Conservation (phyloP, 2,113 vertebrate species). For the Chitala chitala region DNA sequence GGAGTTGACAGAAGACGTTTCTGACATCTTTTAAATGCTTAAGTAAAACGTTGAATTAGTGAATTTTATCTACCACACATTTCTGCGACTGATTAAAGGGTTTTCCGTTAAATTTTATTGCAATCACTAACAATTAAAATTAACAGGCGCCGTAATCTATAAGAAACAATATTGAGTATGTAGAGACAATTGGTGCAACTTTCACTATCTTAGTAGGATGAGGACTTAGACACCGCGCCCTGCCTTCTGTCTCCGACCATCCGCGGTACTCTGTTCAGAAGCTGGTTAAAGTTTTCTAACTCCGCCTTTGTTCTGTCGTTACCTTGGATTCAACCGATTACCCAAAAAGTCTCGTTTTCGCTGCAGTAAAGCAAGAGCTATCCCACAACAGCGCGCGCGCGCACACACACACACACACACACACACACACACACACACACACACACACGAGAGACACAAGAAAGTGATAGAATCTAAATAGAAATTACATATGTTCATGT, state of each 20-base stretch:
- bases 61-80: neutral
- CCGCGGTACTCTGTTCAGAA: neutral
- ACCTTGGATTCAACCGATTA: constrained; percentile 40
- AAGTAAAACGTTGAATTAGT: neutral
- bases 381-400: neutral
- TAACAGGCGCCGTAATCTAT: neutral
- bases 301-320: constrained; percentile 47
- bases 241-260: constrained; percentile 21
- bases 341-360: constrained; percentile 22
- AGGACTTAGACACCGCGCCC: constrained; percentile 1
- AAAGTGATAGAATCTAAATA: neutral
- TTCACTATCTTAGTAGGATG: constrained; percentile 27
- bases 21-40: constrained; percentile 32
- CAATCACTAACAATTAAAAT: neutral
- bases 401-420: neutral
- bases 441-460: neutral
- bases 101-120: neutral
- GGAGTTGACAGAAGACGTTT: constrained; percentile 27
- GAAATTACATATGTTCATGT: too few species aligned
- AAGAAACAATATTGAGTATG: neutral
- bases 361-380: neutral
- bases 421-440: neutral
- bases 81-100: neutral
- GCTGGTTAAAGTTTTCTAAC: constrained; percentile 35
- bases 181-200: constrained; percentile 15